Base-by-base conservation (phyloP, 1,140 invertebrate genomes). In the Heliconius nattereri region DNA sequence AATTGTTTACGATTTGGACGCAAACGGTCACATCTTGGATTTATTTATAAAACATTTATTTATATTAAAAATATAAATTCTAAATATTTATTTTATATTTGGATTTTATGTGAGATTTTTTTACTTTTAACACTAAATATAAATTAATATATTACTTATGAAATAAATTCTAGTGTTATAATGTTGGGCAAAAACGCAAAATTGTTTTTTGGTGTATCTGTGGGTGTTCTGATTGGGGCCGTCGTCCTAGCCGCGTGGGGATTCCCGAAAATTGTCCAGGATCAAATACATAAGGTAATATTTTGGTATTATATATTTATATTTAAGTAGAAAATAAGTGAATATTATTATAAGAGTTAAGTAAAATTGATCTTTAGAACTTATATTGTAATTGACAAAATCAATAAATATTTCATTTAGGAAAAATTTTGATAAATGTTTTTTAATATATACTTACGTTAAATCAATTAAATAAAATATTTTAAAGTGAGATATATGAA, bases 171-270 rank as follows among this genome's bases (percentile, higher is more conserved):
- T 70, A 23, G 29, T 35, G 19, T 37, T 19, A 66, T 66, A 81
- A 92, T 93, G 91, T 84, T 92, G 60, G 87, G 84, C 8, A 94
- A 90, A 81, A 86, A 91, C 75, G 83, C 89, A 20, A 92, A 89
- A 75, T 40, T 89, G 35, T 86, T 90, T 78, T 92, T 94, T 54
- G 72, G 60, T 3, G 74, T 86, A 32, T 92, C 92, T 13, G 37
- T 92, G 13, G 78, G 84, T 79, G 83, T 85, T 75, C 71, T 94
- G 40, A 80, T 94, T 3, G 70, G 88, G 3, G 84, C 91, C 1
- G 85, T 94, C 11, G 75, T 90, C 2, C 71, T 94, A 74, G 91
- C 89, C 0, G 71, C 85, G 8, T 94, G 92, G 92, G 92, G 92
- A 7, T 89, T 92, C 71, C 91, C 91, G 71, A 91, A 89, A 78